phyloP scores from a whole-genome alignment of 1,140 invertebrate species.

The Pseudomyrmex concolor region DNA sequence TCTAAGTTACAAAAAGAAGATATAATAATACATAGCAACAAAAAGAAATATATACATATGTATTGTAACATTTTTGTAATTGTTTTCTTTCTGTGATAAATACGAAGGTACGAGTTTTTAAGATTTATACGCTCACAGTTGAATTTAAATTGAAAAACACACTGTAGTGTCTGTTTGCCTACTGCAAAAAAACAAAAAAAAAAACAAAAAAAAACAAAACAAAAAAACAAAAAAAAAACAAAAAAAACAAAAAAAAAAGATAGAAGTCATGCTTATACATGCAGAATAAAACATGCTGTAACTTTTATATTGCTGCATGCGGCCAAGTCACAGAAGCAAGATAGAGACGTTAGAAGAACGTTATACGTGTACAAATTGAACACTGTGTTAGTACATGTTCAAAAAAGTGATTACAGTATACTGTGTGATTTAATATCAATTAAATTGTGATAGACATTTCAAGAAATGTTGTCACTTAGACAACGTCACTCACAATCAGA shows the following conservation, averaged over 20 bases:
- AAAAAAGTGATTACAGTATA: not conserved
- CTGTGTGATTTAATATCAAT: not conserved
- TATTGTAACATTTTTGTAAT: not conserved
- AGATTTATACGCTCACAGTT: conserved; percentile 22
- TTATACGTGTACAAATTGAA: conserved; percentile 16
- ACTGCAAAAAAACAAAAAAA: too few species aligned
- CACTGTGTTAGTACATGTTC: not conserved
- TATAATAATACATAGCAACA: conserved; percentile 3
- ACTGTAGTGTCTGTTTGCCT: not conserved
- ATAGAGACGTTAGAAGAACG: not conserved
- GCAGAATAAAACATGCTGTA: conserved; percentile 10
- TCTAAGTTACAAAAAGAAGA: conserved; percentile 23
- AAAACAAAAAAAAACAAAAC: not conserved
- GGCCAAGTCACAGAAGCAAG: conserved; percentile 3
- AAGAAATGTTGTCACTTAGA: not conserved
- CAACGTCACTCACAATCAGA: not conserved
- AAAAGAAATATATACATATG: not conserved
- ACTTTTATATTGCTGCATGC: conserved; percentile 1
- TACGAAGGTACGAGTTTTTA: conserved; percentile 26
- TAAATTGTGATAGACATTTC: not conserved
- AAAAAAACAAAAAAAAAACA: conserved; percentile 19
- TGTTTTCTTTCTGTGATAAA: not conserved
- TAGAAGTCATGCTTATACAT: conserved; percentile 24
- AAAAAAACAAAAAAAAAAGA: conserved; percentile 32
- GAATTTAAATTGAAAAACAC: conserved; percentile 11